Evolutionary conservation across 2,888 invertebrate genomes (phyloP).

Genomic region (Eurytoma californica): DNA sequence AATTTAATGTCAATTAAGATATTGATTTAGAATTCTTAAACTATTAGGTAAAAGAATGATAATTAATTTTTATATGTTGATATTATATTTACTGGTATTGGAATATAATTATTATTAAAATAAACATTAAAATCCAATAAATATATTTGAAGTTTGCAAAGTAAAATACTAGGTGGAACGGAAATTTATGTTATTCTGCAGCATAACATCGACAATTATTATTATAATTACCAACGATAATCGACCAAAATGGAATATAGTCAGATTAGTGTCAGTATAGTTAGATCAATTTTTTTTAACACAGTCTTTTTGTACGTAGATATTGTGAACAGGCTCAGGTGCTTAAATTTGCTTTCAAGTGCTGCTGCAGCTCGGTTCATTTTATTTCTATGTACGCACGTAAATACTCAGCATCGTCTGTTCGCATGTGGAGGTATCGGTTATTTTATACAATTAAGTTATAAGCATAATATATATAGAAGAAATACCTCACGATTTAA

Average conservation of each 20-base stretch:
- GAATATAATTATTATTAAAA: not conserved
- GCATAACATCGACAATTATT: not conserved
- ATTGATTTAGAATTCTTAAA: not conserved
- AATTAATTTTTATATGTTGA: not conserved
- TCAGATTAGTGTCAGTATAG: not conserved
- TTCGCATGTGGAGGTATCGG: not conserved
- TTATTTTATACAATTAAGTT: slow-evolving; percentile 14
- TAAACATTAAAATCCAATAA: not conserved
- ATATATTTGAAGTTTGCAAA: not conserved
- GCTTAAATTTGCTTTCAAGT: slow-evolving; percentile 35
- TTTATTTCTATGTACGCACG: not conserved
- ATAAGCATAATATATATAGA: not conserved
- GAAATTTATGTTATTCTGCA: not conserved
- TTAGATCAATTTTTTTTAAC: not conserved
- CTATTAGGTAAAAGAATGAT: not conserved
- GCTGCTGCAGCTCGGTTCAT: slow-evolving; percentile 3
- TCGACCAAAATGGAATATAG: not conserved
- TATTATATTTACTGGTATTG: not conserved
- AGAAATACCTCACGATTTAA: slow-evolving; percentile 20
- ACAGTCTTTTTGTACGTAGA: not conserved
- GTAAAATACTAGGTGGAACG: too few species aligned
- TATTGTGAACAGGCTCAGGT: slow-evolving; percentile 6
- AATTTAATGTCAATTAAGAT: not conserved
- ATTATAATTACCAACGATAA: not conserved
- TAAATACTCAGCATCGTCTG: not conserved